phyloP scores from a whole-genome alignment of 2,797 vertebrate species.

The Siniperca scherzeri region DNA sequence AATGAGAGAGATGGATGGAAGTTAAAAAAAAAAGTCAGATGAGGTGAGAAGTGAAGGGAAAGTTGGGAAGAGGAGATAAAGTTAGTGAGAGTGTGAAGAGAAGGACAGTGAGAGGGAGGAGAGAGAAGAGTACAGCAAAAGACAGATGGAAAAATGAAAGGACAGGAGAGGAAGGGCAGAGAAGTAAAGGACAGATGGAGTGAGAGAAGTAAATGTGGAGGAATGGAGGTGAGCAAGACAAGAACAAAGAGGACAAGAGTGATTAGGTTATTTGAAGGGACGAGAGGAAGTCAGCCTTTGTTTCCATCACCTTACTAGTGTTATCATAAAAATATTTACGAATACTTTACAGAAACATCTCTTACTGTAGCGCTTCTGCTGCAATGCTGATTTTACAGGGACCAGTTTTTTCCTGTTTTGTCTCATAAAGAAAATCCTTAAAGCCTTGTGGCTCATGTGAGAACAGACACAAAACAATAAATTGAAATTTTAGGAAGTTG shows the following conservation, averaged over 20 bases:
- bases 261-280: conserved; percentile 17
- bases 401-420: conserved; percentile 19
- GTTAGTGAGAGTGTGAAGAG: conserved; percentile 16
- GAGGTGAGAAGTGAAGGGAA: conserved; percentile 40
- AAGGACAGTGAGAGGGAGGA: background rate
- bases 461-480: conserved; percentile 15
- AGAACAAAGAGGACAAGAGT: conserved; percentile 13
- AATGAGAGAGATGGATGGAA: conserved; percentile 50
- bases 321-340: conserved; percentile 30
- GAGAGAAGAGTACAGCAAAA: conserved; percentile 10
- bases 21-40: conserved; percentile 22
- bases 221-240: conserved; percentile 15
- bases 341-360: conserved; percentile 31
- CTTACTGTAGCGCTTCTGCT: conserved; percentile 22
- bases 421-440: conserved; percentile 28
- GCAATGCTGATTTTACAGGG: conserved; percentile 19
- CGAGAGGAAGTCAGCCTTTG: background rate
- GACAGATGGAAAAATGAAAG: conserved; percentile 42
- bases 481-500: background rate
- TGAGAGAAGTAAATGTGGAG: conserved; percentile 27
- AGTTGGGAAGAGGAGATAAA: conserved; percentile 50
- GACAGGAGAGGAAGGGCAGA: conserved; percentile 20
- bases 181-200: conserved; percentile 36
- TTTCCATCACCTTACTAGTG: conserved; percentile 16
- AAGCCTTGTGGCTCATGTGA: conserved; percentile 16